Percentiles rank a stretch among this genome's conserved stretches.
These are phyloP conservation scores for Bombus terrestris DNA, from an alignment of 1,140 invertebrate genomes.

Conservation along the genomic window DNA sequence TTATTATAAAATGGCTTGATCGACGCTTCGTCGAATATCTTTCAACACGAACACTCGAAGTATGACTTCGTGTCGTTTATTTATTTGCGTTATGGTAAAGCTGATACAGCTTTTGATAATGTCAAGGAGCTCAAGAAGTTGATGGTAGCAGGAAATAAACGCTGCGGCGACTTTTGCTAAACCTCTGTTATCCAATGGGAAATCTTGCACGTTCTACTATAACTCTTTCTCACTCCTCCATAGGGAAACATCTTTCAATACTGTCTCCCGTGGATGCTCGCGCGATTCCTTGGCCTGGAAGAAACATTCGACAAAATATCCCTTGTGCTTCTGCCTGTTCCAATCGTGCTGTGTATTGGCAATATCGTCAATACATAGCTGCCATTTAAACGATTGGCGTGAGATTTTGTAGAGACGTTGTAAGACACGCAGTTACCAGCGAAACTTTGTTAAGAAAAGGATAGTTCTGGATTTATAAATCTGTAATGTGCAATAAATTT, in stretches of 20 bases:
- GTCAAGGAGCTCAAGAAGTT: neutral
- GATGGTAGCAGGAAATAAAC: neutral
- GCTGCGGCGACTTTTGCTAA: constrained; percentile 18
- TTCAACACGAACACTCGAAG: too few relatives aligned
- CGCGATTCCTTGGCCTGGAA: neutral
- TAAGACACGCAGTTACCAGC: neutral
- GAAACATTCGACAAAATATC: neutral
- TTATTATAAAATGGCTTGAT: neutral
- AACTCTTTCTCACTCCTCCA: constrained; percentile 19
- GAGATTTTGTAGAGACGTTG: neutral
- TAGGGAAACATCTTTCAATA: constrained; percentile 48
- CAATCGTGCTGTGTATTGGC: neutral
- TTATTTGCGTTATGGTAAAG: neutral
- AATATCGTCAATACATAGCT: neutral
- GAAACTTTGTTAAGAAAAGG: neutral
- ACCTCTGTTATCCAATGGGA: constrained; percentile 44
- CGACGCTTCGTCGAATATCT: neutral
- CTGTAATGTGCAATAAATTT: neutral
- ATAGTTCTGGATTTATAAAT: neutral
- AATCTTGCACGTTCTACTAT: constrained; percentile 28
- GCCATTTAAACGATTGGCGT: neutral
- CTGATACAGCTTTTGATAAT: neutral
- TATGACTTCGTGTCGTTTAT: neutral
- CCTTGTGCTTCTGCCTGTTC: neutral
- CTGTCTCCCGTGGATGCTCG: neutral